These are phyloP conservation scores for Tortricodes alternella DNA, from an alignment of 2,888 invertebrate species.

Conservation along the genomic window DNA sequence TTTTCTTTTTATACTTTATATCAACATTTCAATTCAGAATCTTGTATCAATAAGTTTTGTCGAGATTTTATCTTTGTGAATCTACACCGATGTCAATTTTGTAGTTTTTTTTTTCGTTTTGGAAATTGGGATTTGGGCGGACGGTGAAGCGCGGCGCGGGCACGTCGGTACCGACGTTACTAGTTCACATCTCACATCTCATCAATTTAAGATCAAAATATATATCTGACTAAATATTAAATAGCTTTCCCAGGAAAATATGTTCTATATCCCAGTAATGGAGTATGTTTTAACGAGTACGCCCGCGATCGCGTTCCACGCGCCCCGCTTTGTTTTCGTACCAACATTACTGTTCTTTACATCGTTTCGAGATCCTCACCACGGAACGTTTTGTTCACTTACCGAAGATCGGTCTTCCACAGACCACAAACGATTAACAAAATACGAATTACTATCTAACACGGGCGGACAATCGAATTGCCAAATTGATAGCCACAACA, in stretches of 20 bases:
- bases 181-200: neutral
- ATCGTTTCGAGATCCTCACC: neutral
- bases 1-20: conserved; percentile 58
- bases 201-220: neutral
- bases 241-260: conserved; percentile 2
- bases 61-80: conserved; percentile 27
- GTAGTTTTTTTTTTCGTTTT: conserved; percentile 17
- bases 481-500: conserved; percentile 29
- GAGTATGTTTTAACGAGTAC: neutral
- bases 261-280: conserved; percentile 15
- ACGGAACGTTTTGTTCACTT: neutral
- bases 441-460: conserved; percentile 20
- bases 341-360: neutral
- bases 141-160: neutral
- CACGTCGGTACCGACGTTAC: neutral
- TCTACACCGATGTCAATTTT: conserved; percentile 26
- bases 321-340: neutral
- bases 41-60: conserved; percentile 30
- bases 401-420: neutral
- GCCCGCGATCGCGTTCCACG: neutral
- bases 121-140: conserved; percentile 1
- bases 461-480: conserved; percentile 29
- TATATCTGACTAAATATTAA: neutral
- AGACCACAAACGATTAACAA: conserved; percentile 20
- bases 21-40: conserved; percentile 47